A percentile compares a stretch with the other conserved stretches of the same genome.
These are phyloP conservation scores for Polypterus bichir DNA, from an alignment of 2,113 vertebrate species.

Conservation along the genomic window DNA sequence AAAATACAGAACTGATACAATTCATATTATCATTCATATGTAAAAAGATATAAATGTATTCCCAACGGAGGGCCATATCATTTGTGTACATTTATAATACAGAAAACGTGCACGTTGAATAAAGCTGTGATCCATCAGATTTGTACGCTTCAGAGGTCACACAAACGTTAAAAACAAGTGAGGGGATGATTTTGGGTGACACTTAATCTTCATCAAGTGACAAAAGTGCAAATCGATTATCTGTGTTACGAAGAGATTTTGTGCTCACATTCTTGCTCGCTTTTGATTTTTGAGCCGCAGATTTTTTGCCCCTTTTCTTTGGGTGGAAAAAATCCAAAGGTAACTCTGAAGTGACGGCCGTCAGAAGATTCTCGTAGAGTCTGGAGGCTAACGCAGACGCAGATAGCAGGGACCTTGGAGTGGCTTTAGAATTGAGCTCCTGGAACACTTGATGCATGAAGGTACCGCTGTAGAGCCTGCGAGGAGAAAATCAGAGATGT, in stretches of 20 bases:
- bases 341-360: constrained; percentile 21
- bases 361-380: constrained; percentile 47
- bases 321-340: constrained; percentile 33
- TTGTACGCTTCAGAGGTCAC: too few species aligned
- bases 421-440: constrained; percentile 37
- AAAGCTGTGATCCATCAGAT: too few species aligned
- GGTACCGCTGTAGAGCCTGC: constrained; percentile 75
- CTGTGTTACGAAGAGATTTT: constrained; percentile 5
- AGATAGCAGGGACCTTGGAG: constrained; percentile 47
- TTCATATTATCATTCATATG: too few species aligned
- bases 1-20: too few species aligned
- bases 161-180: too few species aligned
- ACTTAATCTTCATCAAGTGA: constrained; percentile 22
- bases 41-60: too few species aligned
- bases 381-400: constrained; percentile 38
- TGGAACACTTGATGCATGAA: constrained; percentile 59
- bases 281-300: constrained; percentile 20
- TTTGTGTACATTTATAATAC: too few species aligned
- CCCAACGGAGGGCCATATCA: too few species aligned
- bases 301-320: constrained; percentile 21
- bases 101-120: too few species aligned
- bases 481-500: neutral
- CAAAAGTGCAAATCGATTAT: constrained; percentile 37
- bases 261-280: neutral
- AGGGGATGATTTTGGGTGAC: too few species aligned